Percentiles rank a stretch among this genome's conserved stretches.
Conservation (phyloP, 2,113 vertebrate genomes). For the Hippocampus mohnikei region DNA sequence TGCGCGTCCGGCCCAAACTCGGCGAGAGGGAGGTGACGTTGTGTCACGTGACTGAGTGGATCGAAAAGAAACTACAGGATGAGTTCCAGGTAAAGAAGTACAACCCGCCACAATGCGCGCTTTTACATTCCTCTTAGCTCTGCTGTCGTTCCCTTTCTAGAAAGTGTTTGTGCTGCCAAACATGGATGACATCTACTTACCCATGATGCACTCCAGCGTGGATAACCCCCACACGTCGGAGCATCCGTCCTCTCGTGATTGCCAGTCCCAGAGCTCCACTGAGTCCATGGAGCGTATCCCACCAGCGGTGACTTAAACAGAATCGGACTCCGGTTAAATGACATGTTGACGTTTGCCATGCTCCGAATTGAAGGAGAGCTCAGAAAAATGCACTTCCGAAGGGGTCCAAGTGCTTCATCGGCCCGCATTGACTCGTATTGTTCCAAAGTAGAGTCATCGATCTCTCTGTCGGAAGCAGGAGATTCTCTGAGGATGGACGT, state of each 20-base stretch:
- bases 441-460: not conserved
- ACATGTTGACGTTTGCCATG: not conserved
- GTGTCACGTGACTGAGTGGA: constrained; percentile 85
- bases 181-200: constrained; percentile 86
- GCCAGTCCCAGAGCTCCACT: constrained; percentile 35
- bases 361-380: not conserved
- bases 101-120: not conserved
- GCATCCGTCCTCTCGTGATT: constrained; percentile 13
- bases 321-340: constrained; percentile 23
- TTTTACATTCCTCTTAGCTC: not conserved
- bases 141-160: constrained; percentile 48
- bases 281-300: constrained; percentile 53
- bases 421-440: not conserved
- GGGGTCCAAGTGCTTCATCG: not conserved
- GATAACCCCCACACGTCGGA: constrained; percentile 41
- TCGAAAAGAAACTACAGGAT: constrained; percentile 82
- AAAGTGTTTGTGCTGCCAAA: constrained; percentile 89
- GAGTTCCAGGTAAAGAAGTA: constrained; percentile 80
- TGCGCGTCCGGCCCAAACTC: constrained; percentile 81
- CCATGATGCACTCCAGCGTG: constrained; percentile 78
- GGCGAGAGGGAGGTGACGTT: constrained; percentile 84
- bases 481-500: not conserved
- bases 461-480: not conserved
- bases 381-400: not conserved
- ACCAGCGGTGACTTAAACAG: constrained; percentile 20